phyloP scores from a whole-genome alignment of 1,140 invertebrate genomes.

The Oscheius sp. region DNA sequence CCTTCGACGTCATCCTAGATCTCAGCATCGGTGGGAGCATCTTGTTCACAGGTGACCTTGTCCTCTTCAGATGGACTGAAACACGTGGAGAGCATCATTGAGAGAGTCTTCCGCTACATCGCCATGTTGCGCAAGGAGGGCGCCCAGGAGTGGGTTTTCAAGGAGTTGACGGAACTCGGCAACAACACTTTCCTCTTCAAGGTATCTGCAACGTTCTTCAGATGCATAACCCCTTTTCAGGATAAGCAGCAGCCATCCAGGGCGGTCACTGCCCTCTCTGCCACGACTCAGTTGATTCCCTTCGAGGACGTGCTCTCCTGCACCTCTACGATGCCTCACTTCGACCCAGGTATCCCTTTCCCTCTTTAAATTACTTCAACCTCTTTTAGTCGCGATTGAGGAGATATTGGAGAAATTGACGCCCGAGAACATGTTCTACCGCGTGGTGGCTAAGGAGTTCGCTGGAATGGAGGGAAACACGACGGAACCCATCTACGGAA shows the following conservation, averaged over 20 bases:
- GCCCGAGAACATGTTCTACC: conserved; percentile 75
- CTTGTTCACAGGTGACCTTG: not conserved
- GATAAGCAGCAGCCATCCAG: too few species aligned
- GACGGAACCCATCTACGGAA: conserved; percentile 84
- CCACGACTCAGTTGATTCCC: too few species aligned
- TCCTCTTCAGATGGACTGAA: conserved; percentile 69
- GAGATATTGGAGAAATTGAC: conserved; percentile 72
- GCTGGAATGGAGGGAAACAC: conserved; percentile 61
- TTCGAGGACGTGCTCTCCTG: conserved; percentile 80
- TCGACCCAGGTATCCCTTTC: conserved; percentile 68
- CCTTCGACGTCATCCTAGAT: conserved; percentile 83
- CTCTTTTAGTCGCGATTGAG: conserved; percentile 68
- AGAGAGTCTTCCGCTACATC: conserved; percentile 76
- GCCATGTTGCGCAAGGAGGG: conserved; percentile 75
- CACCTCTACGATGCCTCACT: conserved; percentile 75
- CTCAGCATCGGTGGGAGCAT: conserved; percentile 68
- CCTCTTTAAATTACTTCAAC: not conserved
- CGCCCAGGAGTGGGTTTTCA: conserved; percentile 81
- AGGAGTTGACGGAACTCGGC: conserved; percentile 78
- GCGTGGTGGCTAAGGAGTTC: conserved; percentile 73
- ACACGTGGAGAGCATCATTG: conserved; percentile 80
- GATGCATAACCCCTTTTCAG: too few species aligned
- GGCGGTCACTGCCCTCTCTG: too few species aligned
- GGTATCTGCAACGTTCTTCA: not conserved
- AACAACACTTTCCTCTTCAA: conserved; percentile 61